Conservation (phyloP, 2,888 invertebrate species). For the Tiliacea citrago region DNA sequence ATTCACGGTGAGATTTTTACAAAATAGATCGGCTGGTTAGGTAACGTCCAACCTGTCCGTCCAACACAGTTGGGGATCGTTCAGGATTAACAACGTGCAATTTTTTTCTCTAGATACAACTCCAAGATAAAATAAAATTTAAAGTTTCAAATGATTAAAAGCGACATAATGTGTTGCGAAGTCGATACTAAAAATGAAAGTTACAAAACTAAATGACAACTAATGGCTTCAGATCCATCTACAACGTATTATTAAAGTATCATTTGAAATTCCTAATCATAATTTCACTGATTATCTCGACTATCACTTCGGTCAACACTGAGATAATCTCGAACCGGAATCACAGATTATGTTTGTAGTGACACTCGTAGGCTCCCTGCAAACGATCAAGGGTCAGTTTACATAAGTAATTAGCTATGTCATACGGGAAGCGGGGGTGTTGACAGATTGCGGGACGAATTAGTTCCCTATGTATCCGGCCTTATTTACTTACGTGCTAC, state of each 20-base stretch:
- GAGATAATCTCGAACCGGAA: constrained; percentile 62
- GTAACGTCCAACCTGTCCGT: no score
- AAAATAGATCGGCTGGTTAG: no score
- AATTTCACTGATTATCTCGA: constrained; percentile 31
- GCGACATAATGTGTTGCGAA: not conserved
- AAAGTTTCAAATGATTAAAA: not conserved
- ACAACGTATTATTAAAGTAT: not conserved
- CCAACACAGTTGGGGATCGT: no score
- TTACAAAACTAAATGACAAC: not conserved
- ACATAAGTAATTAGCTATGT: constrained; percentile 88
- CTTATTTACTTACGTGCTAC: constrained; percentile 87
- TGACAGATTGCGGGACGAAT: constrained; percentile 71
- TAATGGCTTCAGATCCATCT: not conserved
- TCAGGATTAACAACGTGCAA: not conserved
- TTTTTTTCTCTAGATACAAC: not conserved
- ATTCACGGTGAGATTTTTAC: no score
- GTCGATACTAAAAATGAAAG: not conserved
- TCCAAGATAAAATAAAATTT: not conserved
- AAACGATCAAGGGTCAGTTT: constrained; percentile 81
- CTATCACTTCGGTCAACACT: constrained; percentile 58
- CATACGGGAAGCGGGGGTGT: constrained; percentile 71
- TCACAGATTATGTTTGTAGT: constrained; percentile 74
- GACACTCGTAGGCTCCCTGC: constrained; percentile 73
- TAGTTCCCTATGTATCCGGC: constrained; percentile 75
- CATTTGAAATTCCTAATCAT: constrained; percentile 3